Percentiles rank a stretch among this genome's conserved stretches.
Conservation (phyloP, 2,113 vertebrate species). For the Ciconia stormi region DNA sequence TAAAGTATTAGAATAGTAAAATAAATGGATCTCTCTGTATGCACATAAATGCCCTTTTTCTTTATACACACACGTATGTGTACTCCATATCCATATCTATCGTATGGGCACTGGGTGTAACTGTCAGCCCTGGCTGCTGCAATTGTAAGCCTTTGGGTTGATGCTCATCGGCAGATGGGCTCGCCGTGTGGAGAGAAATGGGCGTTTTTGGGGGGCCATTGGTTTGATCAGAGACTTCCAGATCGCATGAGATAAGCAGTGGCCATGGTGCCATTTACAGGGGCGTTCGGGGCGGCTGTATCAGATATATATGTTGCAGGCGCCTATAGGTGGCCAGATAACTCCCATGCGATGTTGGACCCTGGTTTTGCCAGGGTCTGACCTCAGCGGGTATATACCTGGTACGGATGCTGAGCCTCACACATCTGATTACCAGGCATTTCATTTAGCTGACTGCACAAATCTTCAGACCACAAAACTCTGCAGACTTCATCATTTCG, state of each 20-base stretch:
- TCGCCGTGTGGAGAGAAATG: fast-evolving
- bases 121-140: neutral
- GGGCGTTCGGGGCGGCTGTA: fast-evolving
- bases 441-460: neutral
- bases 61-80: neutral
- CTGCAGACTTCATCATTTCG: neutral
- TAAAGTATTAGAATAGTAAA: constrained; percentile 27
- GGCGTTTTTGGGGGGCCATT: neutral
- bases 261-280: too few relatives aligned
- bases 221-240: neutral
- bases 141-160: neutral
- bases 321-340: neutral
- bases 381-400: neutral
- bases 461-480: neutral
- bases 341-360: fast-evolving
- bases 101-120: neutral
- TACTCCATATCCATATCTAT: too few relatives aligned
- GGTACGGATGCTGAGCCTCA: neutral
- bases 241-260: neutral
- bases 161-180: neutral
- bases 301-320: neutral
- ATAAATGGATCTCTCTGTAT: neutral
- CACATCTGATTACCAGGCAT: neutral
- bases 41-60: neutral
- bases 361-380: neutral